Conservation (phyloP, 2,113 vertebrate species). For the Eublepharis macularius region DNA sequence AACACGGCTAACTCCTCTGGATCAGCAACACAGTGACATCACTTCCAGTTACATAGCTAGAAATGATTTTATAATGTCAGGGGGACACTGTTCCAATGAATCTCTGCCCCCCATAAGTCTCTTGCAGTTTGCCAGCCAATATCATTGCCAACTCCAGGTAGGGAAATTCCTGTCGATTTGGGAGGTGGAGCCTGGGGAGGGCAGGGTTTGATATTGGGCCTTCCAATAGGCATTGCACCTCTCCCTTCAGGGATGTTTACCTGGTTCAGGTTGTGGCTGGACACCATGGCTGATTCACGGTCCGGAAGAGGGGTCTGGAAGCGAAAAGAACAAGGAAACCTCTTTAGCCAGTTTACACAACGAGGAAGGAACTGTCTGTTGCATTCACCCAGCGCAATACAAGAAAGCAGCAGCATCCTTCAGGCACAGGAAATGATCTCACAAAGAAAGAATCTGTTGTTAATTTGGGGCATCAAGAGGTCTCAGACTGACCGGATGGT, state of each 20-base stretch:
- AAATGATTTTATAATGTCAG: too few species aligned
- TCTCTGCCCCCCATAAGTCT: too few species aligned
- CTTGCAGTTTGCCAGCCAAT: too few species aligned
- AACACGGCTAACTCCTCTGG: too few species aligned
- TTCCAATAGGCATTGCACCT: too few species aligned
- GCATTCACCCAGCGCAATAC: accelerated
- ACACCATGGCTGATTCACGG: conserved; percentile 70
- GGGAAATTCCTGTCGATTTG: too few species aligned
- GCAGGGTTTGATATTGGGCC: too few species aligned
- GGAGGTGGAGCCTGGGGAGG: too few species aligned
- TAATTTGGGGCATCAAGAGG: not conserved
- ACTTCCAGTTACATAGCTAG: too few species aligned
- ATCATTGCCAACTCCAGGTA: too few species aligned
- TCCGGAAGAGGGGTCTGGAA: conserved; percentile 74
- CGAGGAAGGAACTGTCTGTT: conserved; percentile 11
- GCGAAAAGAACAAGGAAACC: not conserved
- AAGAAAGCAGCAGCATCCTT: accelerated
- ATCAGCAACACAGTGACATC: too few species aligned
- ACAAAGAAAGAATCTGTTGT: not conserved
- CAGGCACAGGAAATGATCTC: not conserved
- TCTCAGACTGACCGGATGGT: not conserved
- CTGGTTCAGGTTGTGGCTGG: conserved; percentile 74
- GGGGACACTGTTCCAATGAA: too few species aligned
- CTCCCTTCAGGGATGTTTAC: conserved; percentile 56
- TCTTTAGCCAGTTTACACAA: not conserved